phyloP scores from a whole-genome alignment of 2,888 invertebrate species.

The Diploptera punctata region DNA sequence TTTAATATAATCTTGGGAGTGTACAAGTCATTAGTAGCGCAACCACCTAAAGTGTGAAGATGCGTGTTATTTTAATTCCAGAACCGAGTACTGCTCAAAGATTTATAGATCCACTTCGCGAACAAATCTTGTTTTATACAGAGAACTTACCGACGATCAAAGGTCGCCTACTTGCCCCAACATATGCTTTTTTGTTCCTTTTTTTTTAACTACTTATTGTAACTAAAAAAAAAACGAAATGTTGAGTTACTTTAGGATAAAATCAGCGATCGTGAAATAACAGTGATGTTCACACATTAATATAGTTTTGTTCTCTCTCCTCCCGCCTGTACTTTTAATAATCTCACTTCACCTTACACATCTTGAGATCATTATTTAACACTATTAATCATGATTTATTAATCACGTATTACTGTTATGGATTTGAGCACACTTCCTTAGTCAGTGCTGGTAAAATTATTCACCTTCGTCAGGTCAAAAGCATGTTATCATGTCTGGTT shows the following conservation, averaged over 20 bases:
- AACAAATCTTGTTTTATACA: neutral
- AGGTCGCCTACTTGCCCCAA: neutral
- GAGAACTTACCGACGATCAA: neutral
- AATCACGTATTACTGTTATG: too few relatives aligned
- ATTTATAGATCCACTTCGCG: conserved; percentile 10
- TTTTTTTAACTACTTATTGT: neutral
- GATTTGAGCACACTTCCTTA: too few relatives aligned
- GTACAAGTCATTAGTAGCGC: conserved; percentile 4
- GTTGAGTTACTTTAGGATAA: neutral
- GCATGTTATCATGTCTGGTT: too few relatives aligned
- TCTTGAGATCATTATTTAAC: too few relatives aligned
- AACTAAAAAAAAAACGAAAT: neutral
- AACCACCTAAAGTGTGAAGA: neutral
- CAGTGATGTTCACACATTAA: too few relatives aligned
- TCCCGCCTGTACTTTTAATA: too few relatives aligned
- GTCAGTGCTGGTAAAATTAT: too few relatives aligned
- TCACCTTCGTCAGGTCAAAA: too few relatives aligned
- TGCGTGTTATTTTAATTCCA: neutral
- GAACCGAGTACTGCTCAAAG: neutral
- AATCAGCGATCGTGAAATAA: too few relatives aligned
- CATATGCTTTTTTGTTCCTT: neutral
- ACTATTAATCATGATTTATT: too few relatives aligned
- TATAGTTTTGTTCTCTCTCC: too few relatives aligned
- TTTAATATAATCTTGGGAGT: conserved; percentile 3
- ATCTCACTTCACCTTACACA: too few relatives aligned